Base-by-base conservation (phyloP, 1,140 invertebrate genomes). In the Trichonephila clavata region DNA sequence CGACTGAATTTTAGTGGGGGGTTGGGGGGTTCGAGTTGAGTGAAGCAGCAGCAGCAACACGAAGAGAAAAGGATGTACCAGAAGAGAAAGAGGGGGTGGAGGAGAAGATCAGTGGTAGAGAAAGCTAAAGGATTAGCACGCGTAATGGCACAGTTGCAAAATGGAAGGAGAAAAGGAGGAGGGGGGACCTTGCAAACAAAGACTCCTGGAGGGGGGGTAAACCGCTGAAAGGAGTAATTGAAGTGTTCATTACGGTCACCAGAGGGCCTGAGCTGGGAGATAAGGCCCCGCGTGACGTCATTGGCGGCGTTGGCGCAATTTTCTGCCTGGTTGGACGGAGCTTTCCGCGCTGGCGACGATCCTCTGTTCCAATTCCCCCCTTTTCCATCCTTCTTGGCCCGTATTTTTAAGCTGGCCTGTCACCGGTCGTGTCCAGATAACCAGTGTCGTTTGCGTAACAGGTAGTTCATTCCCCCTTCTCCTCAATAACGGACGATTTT, bases 201-300 rank as follows among this genome's bases (percentile, higher is more conserved):
- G 63, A 86, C 68, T 80, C 18, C n/a, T 71, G 39, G 8, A 57
- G 91, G 50, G 60, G n/a, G 77, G 50, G 81, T 57, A 86, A 92
- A 92, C 91, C 91, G 91, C 91, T 86, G 91, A 92, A 92, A 92
- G 91, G 91, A 92, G 83, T 92, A 92, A 92, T 92, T 92, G 91
- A 92, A 92, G 91, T 92, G 91, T 92, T 92, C 91, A 92, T 92
- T 92, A 92, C 91, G 91, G 91, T 86, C 91, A 92, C 91, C 83
- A 92, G 91, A 92, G 91, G 91, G 91, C 91, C 91, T 92, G 91
- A 92, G 91, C 81, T 39, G 81, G 91, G 81, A 92, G 91, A 92
- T 92, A 92, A 92, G 91, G 91, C 91, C 90, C 91, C 91, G 83
- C 83, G 91, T 92, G 91, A 92, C 91, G 91, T 92, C 91, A 92